These are phyloP conservation scores for Odontesthes bonariensis DNA, from an alignment of 2,113 vertebrate genomes.

Conservation along the genomic window DNA sequence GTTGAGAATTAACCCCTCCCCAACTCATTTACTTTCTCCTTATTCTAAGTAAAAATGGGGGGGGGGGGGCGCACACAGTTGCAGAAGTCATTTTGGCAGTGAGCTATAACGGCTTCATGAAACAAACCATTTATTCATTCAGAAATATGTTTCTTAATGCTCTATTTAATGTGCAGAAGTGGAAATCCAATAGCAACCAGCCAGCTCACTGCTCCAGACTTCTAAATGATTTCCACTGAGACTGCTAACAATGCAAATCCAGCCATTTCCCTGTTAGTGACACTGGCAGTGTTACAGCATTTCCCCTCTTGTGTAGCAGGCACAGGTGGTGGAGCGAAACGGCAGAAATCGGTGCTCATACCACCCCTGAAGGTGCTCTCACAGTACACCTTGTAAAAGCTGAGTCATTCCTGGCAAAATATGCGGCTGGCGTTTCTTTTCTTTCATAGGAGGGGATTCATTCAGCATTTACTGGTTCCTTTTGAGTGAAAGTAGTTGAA, in stretches of 20 bases:
- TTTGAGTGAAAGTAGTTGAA: slow-evolving; percentile 49
- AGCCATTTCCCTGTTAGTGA: slow-evolving; percentile 38
- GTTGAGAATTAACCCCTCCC: slow-evolving; percentile 43
- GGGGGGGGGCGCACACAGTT: too few relatives aligned
- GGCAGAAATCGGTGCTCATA: slow-evolving; percentile 28
- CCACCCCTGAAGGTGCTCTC: slow-evolving; percentile 29
- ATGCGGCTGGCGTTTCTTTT: neutral
- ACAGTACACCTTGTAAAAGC: slow-evolving; percentile 44
- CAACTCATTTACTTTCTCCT: neutral
- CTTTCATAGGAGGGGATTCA: neutral
- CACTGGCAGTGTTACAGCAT: slow-evolving; percentile 18
- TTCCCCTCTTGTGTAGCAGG: slow-evolving; percentile 27
- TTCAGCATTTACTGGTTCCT: slow-evolving; percentile 36
- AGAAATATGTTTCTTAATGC: neutral
- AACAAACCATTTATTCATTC: neutral
- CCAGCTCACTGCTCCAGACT: slow-evolving; percentile 31
- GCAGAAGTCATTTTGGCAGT: slow-evolving; percentile 3
- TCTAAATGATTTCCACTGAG: slow-evolving; percentile 56
- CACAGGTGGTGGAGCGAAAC: slow-evolving; percentile 12
- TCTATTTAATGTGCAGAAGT: neutral
- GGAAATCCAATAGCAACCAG: slow-evolving; percentile 22
- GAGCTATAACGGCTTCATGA: neutral
- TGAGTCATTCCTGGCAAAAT: slow-evolving; percentile 64
- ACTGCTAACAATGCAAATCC: slow-evolving; percentile 35
- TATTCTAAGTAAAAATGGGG: slow-evolving; percentile 18